Evolutionary conservation across 2,797 vertebrate genomes (phyloP).

Genomic region (Ceryle rudis): DNA sequence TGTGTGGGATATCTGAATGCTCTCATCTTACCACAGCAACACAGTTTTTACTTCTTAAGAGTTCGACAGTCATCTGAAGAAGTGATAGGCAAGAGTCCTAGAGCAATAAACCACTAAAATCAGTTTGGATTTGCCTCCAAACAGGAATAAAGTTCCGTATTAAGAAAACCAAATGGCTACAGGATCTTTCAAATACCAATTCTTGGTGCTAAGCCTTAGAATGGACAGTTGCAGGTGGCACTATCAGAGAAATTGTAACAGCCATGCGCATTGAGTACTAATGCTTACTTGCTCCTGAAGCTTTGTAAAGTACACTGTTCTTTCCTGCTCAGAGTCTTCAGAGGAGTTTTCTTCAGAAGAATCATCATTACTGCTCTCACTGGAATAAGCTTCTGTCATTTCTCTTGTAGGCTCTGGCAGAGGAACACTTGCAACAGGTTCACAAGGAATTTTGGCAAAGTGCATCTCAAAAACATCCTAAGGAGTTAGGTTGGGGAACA

Average conservation of each 20-base stretch:
- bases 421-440: conserved; percentile 49
- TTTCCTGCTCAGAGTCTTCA: conserved; percentile 78
- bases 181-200: background rate
- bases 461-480: conserved; percentile 92
- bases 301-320: conserved; percentile 72
- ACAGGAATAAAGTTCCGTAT: background rate
- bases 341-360: conserved; percentile 82
- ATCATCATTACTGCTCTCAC: conserved; percentile 73
- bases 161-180: background rate
- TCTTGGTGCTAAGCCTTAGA: background rate
- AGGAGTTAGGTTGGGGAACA: background rate
- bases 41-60: background rate
- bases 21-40: background rate
- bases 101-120: background rate
- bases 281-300: conserved; percentile 86
- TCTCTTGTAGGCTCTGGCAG: background rate
- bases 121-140: background rate
- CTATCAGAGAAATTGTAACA: background rate
- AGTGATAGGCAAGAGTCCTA: background rate
- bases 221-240: background rate
- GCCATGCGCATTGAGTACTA: background rate
- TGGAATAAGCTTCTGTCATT: background rate
- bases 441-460: conserved; percentile 86
- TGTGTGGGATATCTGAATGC: background rate
- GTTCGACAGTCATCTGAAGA: background rate